These are phyloP conservation scores for Felis catus DNA, from an alignment of 2,113 vertebrate genomes.

Conservation along the genomic window F.catus_Fca126_mat1.0 CM031413.1:21291001-21291500, in stretches of 20 bases:
- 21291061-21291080: conserved; percentile 52
- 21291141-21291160: conserved; percentile 91
- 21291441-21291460: conserved; percentile 10
- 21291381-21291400: conserved; percentile 64
- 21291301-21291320: conserved; percentile 65
- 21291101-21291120: conserved; percentile 77
- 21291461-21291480: conserved; percentile 61
- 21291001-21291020: conserved; percentile 62
- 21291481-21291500: conserved; percentile 55
- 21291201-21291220: conserved; percentile 81
- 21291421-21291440: conserved; percentile 42
- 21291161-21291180: conserved; percentile 90
- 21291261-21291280: conserved; percentile 85
- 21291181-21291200: conserved; percentile 85
- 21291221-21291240: conserved; percentile 84
- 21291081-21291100: conserved; percentile 69
- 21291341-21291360: conserved; percentile 73
- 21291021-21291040: conserved; percentile 52
- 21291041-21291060: conserved; percentile 65
- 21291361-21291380: conserved; percentile 62
- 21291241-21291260: conserved; percentile 87
- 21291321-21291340: conserved; percentile 61
- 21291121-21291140: conserved; percentile 91
- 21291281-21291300: conserved; percentile 70
- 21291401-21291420: conserved; percentile 44